Base-by-base conservation (phyloP, 1,140 invertebrate genomes). In the Cherax quadricarinatus region DNA sequence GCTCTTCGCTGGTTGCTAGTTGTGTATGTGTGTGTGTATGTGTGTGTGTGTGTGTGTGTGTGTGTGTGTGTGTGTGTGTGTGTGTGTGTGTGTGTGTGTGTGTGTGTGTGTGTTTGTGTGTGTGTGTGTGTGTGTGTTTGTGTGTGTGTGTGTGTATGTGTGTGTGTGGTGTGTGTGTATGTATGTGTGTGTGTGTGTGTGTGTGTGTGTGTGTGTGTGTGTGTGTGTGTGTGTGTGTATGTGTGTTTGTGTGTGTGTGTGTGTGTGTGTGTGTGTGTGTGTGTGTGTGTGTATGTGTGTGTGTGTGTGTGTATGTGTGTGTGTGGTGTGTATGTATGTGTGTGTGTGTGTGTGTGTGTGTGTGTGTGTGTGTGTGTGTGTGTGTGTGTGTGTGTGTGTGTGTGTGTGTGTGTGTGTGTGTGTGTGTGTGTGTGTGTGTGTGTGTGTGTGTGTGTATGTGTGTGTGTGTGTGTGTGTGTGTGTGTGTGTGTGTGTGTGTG, bases 11-110 rank as follows among this genome's bases (percentile, higher is more conserved):
- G 9, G 53, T 82, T 48, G 9, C 10, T 82, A 6, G 6, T 14
- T 41, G 30, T 41, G 49, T 82, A 10, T 82, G 49, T 82, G 18
- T 82, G 41, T 51, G 49, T 51, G 18, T 41, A 30, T 82, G 18
- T 82, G 49, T 41, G 49, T 51, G 80, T 82, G 80, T 82, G 80
- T 82, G 80, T 82, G 80, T 82, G 80, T 82, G 80, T 82, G 80
- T 82, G 49, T 82, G 49, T 82, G 49, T 82, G 49, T 82, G 49
- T 82, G 49, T 82, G 49, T 82, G 49, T 82, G 49, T 82, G 49
- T 82, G 49, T 82, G 49, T 82, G 49, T 82, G 24, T 82, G 49
- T 82, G 49, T 82, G 49, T 82, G 49, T 82, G 80, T n/a, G n/a
- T n/a, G n/a, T n/a, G n/a, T n/a, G n/a, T n/a, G n/a, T n/a, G n/a